Conservation (phyloP, 2,797 vertebrate genomes). For the Graptemys geographica region DNA sequence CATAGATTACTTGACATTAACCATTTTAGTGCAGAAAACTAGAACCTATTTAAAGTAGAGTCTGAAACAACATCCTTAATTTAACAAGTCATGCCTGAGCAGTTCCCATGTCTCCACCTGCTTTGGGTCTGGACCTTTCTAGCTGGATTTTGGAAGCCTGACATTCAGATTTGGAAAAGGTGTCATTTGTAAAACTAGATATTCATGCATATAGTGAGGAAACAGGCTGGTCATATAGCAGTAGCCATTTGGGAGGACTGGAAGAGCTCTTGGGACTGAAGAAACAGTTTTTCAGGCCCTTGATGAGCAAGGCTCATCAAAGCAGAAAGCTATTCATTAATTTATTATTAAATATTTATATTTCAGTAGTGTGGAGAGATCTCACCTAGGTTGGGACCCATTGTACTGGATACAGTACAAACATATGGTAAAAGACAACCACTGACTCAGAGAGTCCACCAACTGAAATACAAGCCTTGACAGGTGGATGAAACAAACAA, state of each 20-base stretch:
- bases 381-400: slow-evolving; percentile 3
- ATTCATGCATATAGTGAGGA: not conserved
- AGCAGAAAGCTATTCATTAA: not conserved
- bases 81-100: not conserved
- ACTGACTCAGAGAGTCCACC: not conserved
- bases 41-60: not conserved
- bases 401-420: not conserved
- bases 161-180: not conserved
- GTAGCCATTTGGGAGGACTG: not conserved
- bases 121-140: not conserved
- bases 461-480: not conserved
- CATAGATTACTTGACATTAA: not conserved
- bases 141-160: not conserved
- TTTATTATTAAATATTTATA: not conserved
- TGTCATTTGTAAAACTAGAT: not conserved
- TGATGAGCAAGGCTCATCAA: not conserved
- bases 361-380: not conserved
- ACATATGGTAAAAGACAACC: not conserved
- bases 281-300: not conserved
- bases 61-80: fast-evolving
- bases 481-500: not conserved
- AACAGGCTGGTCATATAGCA: not conserved
- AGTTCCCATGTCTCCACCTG: not conserved
- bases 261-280: not conserved
- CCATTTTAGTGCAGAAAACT: not conserved